Conservation (phyloP, 2,888 invertebrate species). For the Agonopterix heracliana region DNA sequence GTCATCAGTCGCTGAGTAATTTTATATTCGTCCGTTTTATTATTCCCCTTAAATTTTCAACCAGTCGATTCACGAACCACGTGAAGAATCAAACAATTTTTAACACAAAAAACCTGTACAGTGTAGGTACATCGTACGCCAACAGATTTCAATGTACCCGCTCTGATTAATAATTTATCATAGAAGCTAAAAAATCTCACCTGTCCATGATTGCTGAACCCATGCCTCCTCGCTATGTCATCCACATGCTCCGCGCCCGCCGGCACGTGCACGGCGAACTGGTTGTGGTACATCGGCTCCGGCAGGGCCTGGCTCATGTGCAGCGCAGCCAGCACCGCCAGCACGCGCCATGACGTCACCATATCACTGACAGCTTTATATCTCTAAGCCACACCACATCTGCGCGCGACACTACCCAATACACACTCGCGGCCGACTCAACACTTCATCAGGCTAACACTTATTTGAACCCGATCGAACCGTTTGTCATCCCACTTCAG, state of each 20-base stretch:
- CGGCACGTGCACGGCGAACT: constrained; percentile 91
- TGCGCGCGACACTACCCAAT: neutral
- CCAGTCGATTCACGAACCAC: no score
- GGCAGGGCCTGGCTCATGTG: constrained; percentile 33
- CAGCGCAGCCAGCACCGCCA: constrained; percentile 39
- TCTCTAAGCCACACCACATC: constrained; percentile 33
- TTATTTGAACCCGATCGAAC: constrained; percentile 15
- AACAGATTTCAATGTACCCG: no score
- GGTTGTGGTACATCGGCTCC: constrained; percentile 81
- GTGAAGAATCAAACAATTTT: no score
- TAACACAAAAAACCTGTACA: no score
- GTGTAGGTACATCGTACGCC: no score
- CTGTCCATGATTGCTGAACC: constrained; percentile 92
- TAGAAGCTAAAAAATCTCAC: constrained; percentile 68
- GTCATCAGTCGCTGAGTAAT: no score
- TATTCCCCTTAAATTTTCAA: no score
- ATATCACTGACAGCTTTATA: constrained; percentile 36
- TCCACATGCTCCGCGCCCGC: constrained; percentile 83
- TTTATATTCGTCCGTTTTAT: no score
- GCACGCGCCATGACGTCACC: constrained; percentile 64
- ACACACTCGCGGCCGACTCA: constrained; percentile 1
- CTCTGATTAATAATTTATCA: no score
- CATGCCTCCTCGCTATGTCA: constrained; percentile 87
- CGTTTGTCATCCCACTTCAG: constrained; percentile 39
- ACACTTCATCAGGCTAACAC: constrained; percentile 9